A percentile compares a stretch with the other conserved stretches of the same genome.
These are phyloP conservation scores for Pararge aegeria DNA, from an alignment of 1,140 invertebrate species.

Conservation along the genomic window DNA sequence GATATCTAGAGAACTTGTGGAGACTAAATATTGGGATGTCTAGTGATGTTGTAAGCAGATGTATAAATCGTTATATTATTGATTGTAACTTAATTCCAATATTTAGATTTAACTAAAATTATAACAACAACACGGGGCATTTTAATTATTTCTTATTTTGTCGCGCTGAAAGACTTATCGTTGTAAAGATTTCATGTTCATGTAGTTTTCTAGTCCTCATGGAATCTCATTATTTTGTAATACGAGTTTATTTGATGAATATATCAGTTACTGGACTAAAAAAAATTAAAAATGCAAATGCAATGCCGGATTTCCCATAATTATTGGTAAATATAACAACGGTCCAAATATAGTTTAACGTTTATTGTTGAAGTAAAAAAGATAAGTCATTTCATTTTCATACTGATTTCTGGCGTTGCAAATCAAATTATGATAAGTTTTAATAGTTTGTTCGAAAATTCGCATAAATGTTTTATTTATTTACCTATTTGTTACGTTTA, in stretches of 20 bases:
- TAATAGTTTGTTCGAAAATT: conserved; percentile 70
- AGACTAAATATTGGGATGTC: conserved; percentile 68
- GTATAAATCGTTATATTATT: conserved; percentile 73
- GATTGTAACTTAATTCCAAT: conserved; percentile 73
- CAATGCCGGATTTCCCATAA: conserved; percentile 9
- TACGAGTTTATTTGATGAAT: conserved; percentile 45
- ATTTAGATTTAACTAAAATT: conserved; percentile 63
- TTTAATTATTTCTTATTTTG: conserved; percentile 67
- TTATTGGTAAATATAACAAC: neutral
- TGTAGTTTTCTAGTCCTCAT: conserved; percentile 78
- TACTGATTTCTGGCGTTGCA: conserved; percentile 54
- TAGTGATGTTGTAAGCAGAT: conserved; percentile 63
- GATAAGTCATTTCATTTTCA: conserved; percentile 8
- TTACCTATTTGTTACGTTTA: conserved; percentile 73
- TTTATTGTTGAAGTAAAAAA: conserved; percentile 1
- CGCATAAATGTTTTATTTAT: conserved; percentile 73
- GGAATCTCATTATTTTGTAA: conserved; percentile 74
- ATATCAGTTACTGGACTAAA: conserved; percentile 25
- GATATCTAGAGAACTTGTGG: conserved; percentile 47
- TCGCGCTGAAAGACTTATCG: conserved; percentile 76
- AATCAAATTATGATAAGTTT: conserved; percentile 63
- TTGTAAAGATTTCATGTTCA: conserved; percentile 77
- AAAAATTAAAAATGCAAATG: conserved; percentile 13
- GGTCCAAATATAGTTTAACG: neutral
- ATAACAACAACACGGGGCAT: conserved; percentile 64